Conservation (phyloP, 2,797 vertebrate genomes). For the Neopelma chrysocephalum region DNA sequence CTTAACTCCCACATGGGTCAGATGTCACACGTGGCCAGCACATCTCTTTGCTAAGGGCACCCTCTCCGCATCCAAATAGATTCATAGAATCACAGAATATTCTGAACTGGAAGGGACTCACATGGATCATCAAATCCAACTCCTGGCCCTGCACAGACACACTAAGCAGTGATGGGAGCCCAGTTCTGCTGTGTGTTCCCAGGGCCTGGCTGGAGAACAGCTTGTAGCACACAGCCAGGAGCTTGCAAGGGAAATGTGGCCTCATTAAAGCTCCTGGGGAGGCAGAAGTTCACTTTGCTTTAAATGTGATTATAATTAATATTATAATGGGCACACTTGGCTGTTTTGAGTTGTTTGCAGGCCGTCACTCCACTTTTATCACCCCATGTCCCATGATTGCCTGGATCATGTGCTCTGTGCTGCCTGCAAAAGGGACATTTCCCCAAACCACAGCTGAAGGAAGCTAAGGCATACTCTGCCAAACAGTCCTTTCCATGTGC, state of each 20-base stretch:
- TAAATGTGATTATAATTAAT: neutral
- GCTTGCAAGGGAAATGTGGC: neutral
- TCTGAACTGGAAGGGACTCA: neutral
- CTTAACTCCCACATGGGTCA: rapidly evolving
- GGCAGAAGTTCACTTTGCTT: neutral
- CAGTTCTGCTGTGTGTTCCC: neutral
- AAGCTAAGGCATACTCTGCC: neutral
- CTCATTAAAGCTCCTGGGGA: neutral
- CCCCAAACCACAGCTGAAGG: neutral
- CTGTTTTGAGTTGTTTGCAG: neutral
- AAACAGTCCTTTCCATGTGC: neutral
- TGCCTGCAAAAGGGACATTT: neutral
- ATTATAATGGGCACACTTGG: neutral
- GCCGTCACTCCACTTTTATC: neutral
- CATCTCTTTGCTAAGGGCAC: neutral
- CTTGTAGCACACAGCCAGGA: neutral
- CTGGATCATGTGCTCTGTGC: neutral
- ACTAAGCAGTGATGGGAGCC: neutral
- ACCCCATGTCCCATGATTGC: neutral
- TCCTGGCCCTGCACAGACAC: neutral
- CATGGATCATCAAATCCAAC: neutral
- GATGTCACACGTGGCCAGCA: neutral
- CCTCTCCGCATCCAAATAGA: neutral
- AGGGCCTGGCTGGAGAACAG: neutral
- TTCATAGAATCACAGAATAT: neutral